These are phyloP conservation scores for Pseudobourletiella spinata DNA, from an alignment of 1,140 invertebrate genomes.

Conservation along the genomic window DNA sequence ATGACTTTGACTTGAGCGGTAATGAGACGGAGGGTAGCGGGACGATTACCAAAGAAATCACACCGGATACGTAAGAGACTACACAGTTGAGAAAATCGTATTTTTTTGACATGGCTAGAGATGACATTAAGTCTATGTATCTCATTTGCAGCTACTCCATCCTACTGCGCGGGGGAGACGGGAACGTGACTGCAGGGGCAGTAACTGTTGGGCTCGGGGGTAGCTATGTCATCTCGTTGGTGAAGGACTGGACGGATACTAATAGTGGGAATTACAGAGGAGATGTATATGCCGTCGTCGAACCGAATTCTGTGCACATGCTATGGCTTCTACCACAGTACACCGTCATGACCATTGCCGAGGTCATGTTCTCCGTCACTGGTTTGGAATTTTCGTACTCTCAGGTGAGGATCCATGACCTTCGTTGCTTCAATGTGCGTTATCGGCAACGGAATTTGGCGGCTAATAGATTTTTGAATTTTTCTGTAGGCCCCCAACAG, in stretches of 20 bases:
- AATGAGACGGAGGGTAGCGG: neutral
- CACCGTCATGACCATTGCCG: conserved; percentile 51
- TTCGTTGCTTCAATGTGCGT: neutral
- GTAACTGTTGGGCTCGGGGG: neutral
- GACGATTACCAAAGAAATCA: neutral
- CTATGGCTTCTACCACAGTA: conserved; percentile 33
- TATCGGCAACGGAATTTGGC: neutral
- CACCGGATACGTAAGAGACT: neutral
- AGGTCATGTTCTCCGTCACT: conserved; percentile 66
- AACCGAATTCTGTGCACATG: conserved; percentile 32
- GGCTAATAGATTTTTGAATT: conserved; percentile 7
- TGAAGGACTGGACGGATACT: neutral
- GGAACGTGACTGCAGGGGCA: neutral
- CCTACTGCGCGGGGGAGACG: too few relatives aligned
- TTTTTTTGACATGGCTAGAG: too few relatives aligned
- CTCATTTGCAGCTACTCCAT: too few relatives aligned
- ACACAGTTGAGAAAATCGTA: too few relatives aligned
- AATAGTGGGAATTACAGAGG: neutral
- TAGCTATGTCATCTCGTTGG: conserved; percentile 9
- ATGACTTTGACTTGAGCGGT: conserved; percentile 3
- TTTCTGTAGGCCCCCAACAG: conserved; percentile 68
- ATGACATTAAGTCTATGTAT: too few relatives aligned
- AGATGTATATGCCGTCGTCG: conserved; percentile 8
- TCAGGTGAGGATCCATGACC: conserved; percentile 47
- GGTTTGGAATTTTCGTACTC: conserved; percentile 85